Evolutionary conservation across 2,797 vertebrate genomes (phyloP).

Genomic region (Dicrostonyx torquatus): DNA sequence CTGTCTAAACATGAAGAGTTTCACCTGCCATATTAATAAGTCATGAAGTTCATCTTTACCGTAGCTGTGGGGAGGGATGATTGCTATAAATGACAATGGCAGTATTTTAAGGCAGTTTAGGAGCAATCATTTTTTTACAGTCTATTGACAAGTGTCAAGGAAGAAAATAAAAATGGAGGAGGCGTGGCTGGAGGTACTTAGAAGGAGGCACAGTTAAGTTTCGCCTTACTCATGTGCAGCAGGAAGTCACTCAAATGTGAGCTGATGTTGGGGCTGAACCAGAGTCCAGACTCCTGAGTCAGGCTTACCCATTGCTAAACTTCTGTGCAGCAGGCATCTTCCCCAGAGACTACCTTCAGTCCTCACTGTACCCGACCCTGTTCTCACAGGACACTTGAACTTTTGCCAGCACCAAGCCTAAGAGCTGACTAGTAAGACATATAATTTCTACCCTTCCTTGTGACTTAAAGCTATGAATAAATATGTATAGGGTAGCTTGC

Average conservation of each 20-base stretch:
- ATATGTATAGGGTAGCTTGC: neutral
- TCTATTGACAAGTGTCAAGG: neutral
- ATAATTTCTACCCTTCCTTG: neutral
- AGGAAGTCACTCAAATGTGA: neutral
- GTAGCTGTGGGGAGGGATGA: neutral
- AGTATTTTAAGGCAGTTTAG: neutral
- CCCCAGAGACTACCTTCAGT: neutral
- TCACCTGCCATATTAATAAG: neutral
- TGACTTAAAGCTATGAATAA: neutral
- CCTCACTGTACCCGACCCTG: neutral
- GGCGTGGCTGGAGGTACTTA: neutral
- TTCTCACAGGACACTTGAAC: neutral
- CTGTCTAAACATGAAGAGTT: neutral
- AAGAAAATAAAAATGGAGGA: conserved; percentile 8
- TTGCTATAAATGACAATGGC: neutral
- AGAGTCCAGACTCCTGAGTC: neutral
- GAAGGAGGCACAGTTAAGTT: neutral
- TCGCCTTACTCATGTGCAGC: neutral
- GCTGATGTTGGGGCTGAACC: neutral
- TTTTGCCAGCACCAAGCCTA: neutral
- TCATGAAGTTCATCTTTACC: neutral
- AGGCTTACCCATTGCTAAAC: neutral
- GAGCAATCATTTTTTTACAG: neutral
- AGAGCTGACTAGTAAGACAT: neutral
- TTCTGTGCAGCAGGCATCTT: neutral